Conservation (phyloP, 2,113 vertebrate species). For the Laterallus jamaicensis region DNA sequence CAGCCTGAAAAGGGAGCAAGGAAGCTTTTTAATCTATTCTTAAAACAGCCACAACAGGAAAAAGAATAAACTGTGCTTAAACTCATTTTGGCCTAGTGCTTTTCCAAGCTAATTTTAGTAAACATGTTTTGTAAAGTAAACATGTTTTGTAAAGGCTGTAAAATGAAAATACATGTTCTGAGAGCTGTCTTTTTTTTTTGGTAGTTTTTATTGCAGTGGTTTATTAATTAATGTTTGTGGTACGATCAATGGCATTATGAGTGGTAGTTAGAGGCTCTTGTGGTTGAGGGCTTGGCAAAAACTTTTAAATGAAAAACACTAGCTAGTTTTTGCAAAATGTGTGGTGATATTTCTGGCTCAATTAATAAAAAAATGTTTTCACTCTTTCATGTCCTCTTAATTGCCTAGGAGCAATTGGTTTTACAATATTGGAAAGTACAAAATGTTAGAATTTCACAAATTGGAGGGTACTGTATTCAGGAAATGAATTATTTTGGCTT, state of each 20-base stretch:
- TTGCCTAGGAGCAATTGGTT: neutral
- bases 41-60: neutral
- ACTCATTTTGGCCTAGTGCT: neutral
- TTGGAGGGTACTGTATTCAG: neutral
- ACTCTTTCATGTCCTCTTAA: neutral
- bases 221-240: conserved; percentile 40
- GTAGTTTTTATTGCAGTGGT: neutral
- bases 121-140: neutral
- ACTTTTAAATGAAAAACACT: neutral
- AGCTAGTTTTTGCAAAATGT: neutral
- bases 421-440: neutral
- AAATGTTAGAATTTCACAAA: neutral
- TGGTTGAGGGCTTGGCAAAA: neutral
- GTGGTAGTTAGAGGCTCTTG: conserved; percentile 4
- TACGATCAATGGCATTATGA: neutral
- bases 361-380: neutral
- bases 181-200: neutral
- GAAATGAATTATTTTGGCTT: neutral
- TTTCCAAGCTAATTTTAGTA: conserved; percentile 26
- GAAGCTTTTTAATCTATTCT: neutral
- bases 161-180: neutral
- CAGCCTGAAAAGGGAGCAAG: neutral
- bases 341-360: neutral
- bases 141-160: neutral
- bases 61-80: conserved; percentile 16